A percentile compares a stretch with the other conserved stretches of the same genome.
phyloP scores from a whole-genome alignment of 2,113 vertebrate genomes.

The Urocitellus parryii region DNA sequence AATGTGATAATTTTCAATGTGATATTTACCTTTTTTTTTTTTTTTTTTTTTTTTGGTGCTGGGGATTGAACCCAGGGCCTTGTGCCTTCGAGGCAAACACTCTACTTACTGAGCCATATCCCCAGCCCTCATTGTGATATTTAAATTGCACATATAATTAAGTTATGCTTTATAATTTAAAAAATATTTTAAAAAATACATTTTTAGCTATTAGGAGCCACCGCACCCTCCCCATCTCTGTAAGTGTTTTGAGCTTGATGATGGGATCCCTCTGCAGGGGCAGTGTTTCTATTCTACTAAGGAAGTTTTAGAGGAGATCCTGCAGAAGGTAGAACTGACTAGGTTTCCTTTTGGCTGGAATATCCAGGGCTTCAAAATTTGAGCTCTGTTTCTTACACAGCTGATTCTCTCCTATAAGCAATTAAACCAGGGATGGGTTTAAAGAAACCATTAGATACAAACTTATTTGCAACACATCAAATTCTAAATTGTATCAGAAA shows the following conservation, averaged over 20 bases:
- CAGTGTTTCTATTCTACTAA: neutral
- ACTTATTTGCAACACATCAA: neutral
- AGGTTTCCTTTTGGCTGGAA: neutral
- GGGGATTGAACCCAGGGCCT: no score
- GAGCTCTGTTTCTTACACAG: neutral
- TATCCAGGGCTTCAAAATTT: neutral
- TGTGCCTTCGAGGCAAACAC: no score
- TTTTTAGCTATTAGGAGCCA: neutral
- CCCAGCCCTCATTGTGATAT: no score
- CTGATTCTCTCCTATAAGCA: neutral
- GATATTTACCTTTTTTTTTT: no score
- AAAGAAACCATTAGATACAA: neutral
- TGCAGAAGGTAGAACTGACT: neutral
- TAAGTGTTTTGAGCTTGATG: neutral
- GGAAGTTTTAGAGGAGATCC: neutral
- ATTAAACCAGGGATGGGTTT: constrained; percentile 20
- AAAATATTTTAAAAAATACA: neutral
- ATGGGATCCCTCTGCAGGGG: neutral
- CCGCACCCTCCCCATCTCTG: neutral
- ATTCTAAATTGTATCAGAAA: constrained; percentile 9
- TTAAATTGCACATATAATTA: neutral
- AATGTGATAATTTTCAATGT: neutral
- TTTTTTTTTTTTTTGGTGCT: no score
- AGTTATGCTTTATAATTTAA: neutral
- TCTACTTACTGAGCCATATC: no score